Percentiles rank a stretch among this genome's conserved stretches.
Evolutionary conservation across 2,888 invertebrate species (phyloP).

Genomic region (Agrilus mali): DNA sequence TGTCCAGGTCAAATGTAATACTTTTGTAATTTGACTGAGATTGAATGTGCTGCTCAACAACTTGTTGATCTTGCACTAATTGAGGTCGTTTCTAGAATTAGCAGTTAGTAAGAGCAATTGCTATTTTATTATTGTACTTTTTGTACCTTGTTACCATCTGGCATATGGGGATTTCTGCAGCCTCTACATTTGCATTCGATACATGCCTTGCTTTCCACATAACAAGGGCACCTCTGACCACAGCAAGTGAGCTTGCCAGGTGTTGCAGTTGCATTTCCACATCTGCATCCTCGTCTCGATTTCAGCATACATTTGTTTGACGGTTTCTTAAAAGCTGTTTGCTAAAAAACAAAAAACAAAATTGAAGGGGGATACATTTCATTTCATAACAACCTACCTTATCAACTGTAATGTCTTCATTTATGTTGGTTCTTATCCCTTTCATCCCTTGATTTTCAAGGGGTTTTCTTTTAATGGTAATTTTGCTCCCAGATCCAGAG

Average conservation of each 20-base stretch:
- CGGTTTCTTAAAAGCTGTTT: constrained; percentile 40
- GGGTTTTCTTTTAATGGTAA: constrained; percentile 67
- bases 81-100: not conserved
- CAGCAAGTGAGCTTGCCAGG: constrained; percentile 88
- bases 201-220: constrained; percentile 81
- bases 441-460: constrained; percentile 40
- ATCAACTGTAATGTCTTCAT: constrained; percentile 9
- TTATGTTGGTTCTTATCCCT: constrained; percentile 27
- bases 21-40: constrained; percentile 19
- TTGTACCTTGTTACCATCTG: constrained; percentile 65
- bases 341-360: constrained; percentile 18
- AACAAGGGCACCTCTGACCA: constrained; percentile 89
- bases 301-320: constrained; percentile 31
- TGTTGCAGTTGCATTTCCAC: constrained; percentile 80
- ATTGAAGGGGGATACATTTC: constrained; percentile 2
- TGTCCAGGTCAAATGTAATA: constrained; percentile 21
- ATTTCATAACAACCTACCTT: constrained; percentile 17
- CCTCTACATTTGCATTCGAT: constrained; percentile 84
- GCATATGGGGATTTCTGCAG: constrained; percentile 80
- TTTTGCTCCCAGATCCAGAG: constrained; percentile 69
- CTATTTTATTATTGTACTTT: not conserved
- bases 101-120: not conserved
- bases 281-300: constrained; percentile 67
- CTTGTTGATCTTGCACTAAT: constrained; percentile 6
- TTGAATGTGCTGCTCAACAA: constrained; percentile 20